phyloP scores from a whole-genome alignment of 53 echinoderm and acorn worm genomes.

The Patiria pectinifera region DNA sequence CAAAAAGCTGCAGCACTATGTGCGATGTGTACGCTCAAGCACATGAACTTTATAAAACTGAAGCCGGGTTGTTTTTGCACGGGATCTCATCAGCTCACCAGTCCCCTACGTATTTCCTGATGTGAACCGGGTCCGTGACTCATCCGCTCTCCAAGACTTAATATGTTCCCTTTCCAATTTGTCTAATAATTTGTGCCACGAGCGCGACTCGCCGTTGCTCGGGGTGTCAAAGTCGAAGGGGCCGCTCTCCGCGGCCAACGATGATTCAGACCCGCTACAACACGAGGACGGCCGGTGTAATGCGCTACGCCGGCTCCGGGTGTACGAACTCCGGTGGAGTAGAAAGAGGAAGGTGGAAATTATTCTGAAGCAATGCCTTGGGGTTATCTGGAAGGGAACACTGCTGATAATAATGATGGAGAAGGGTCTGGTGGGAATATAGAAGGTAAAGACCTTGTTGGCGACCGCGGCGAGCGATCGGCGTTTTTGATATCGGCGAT shows the following conservation, averaged over 20 bases:
- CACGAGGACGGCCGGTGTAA: not conserved
- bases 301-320: not conserved
- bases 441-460: too few relatives aligned
- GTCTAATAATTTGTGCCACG: not conserved
- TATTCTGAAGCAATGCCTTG: not conserved
- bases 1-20: not conserved
- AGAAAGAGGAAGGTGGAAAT: conserved; percentile 2
- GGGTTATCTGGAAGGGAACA: not conserved
- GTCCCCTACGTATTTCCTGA: not conserved
- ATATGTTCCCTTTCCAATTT: not conserved
- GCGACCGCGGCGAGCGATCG: not conserved
- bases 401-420: not conserved
- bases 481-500: not conserved
- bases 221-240: not conserved
- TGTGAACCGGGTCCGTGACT: not conserved
- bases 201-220: not conserved
- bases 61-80: not conserved
- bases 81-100: not conserved
- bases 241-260: not conserved
- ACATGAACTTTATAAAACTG: not conserved
- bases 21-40: not conserved
- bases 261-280: conserved; percentile 3
- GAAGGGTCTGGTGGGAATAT: too few relatives aligned
- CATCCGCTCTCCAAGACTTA: not conserved
- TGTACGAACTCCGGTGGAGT: not conserved